These are phyloP conservation scores for Nasua narica DNA, from an alignment of 2,797 vertebrate species.

Conservation along the genomic window DNA sequence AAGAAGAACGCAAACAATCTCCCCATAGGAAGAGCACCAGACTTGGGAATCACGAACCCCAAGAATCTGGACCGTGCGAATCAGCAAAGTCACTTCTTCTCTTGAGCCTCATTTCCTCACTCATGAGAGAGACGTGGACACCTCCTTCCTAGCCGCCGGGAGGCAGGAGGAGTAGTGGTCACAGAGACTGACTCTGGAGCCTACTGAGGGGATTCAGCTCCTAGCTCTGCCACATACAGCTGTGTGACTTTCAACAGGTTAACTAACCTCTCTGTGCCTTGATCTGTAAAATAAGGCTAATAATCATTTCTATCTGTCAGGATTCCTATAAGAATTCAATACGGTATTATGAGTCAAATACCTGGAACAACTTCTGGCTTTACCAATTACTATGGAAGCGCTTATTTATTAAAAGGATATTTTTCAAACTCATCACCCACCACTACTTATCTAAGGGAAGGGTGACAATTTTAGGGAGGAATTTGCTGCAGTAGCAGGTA, in stretches of 20 bases:
- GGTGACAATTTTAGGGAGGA: neutral
- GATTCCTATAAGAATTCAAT: neutral
- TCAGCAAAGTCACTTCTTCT: neutral
- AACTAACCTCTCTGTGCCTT: neutral
- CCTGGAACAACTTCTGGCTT: neutral
- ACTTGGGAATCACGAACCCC: neutral
- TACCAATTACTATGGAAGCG: neutral
- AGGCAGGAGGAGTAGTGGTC: neutral
- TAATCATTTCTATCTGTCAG: neutral
- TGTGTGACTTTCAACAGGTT: neutral
- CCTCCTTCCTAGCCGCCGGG: neutral
- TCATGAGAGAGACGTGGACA: neutral
- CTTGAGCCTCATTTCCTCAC: neutral
- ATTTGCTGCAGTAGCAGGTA: neutral
- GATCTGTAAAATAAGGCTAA: neutral
- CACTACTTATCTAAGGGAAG: neutral
- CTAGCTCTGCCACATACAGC: neutral
- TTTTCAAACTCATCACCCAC: neutral
- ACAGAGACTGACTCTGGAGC: neutral
- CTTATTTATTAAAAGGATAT: neutral
- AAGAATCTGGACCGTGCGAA: neutral
- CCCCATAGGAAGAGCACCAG: neutral
- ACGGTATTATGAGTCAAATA: neutral
- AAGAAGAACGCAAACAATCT: neutral
- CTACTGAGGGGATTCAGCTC: neutral